Evolutionary conservation across 2,888 invertebrate species (phyloP), one percentile per base, ranked within the genome.

Genomic region (Athetis lepigone): DNA sequence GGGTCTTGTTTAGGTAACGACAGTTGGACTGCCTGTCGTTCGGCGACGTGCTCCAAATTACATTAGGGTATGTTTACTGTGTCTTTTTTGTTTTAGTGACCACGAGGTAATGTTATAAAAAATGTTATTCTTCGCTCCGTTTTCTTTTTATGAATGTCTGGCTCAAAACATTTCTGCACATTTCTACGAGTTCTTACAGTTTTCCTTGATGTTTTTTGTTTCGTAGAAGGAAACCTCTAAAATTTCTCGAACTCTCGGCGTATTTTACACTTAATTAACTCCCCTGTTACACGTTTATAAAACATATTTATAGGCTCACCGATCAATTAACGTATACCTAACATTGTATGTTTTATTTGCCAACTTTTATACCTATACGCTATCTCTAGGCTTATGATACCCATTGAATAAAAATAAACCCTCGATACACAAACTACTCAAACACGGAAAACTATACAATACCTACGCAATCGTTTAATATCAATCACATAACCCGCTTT

Each of bases 1-100:
- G 64, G 67, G 62, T 52, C 40, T 51, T 63, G 66, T 70, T 70
- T 61, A 57, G 42, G 74, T 52, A 74, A 74, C 57, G 62, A 62
- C 57, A 67, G 62, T 46, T 50, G 40, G 50, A 55, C 57, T 45
- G 49, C 18, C 52, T 45, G 61, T 57, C 45, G 29, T 63, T 73
- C 46, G 37, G 54, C 18, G 33, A 62, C 61, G 39, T 42, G 25
- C 47, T 58, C 45, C 42, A 49, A 72, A 55, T 56, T 54, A 39
- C 29, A 58, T 55, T 46, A 25, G 0, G n/a, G 19, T 37, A 33
- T 55, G 23, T 66, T 46, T 43, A 56, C 19, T n/a, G 19, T 13
- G 7, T 39, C n/a, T 49, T 40, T 56, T 60, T 55, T 25, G 19
- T 23, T 29, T 36, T n/a, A 42, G 8, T 23, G 6, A 42, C 13